Evolutionary conservation across 1,140 invertebrate genomes (phyloP), one percentile per base, ranked within the genome.

Genomic region (Scaptomyza montana): DNA sequence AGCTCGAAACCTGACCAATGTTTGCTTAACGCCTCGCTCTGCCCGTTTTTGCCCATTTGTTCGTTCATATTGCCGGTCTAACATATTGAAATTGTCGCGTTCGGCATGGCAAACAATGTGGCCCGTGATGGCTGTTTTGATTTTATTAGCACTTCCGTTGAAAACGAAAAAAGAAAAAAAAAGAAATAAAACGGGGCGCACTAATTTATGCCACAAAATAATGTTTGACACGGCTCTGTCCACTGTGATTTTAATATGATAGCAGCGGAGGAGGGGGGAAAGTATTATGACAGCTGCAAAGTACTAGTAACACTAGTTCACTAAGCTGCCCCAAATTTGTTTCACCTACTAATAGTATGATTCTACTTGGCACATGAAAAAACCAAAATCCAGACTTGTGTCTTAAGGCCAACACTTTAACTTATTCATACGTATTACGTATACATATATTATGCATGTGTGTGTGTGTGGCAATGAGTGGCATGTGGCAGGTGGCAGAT

Each of bases 11-110:
- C 71, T 53, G 71, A 43, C 66, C 66, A 74, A 69, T 69, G 64
- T 73, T 73, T 73, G 70, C 64, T 43, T 25, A 68, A 73, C 45
- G 70, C 64, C 65, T 67, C 46, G 65, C 59, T 39, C 19, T 62
- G 56, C 43, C 19, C 33, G 33, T 60, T 68, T 21, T 51, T 28
- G 45, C 13, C 55, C 36, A 36, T 30, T 7, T n/a, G 47, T n/a
- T 36, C 21, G 21, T 25, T 25, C 21, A 16, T 16, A 16, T 16
- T 16, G 16, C 21, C 53, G 49, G 41, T 9, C 33, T 46, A 63
- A 28, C 66, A 69, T 74, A 74, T 74, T 74, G 71, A 69, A 74
- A 69, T 63, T 70, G 66, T 70, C 59, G 71, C 65, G 62, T 43
- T 57, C 56, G 21, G 19, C 21, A 16, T 21, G 54, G n/a, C 36